Conservation (phyloP, 2,113 vertebrate genomes). For the Petromus typicus region DNA sequence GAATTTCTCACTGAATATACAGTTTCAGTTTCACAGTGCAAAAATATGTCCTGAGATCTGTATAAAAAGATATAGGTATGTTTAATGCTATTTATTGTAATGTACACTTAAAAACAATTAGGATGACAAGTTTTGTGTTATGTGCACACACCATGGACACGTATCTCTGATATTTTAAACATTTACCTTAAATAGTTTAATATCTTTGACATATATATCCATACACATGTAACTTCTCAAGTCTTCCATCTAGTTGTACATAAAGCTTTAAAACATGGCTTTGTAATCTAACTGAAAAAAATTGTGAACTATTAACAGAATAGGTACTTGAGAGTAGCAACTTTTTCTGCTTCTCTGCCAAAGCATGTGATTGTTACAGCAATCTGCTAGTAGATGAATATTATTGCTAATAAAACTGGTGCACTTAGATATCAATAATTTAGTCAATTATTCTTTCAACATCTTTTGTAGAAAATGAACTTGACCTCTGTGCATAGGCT, state of each 20-base stretch:
- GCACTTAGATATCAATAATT: conserved; percentile 53
- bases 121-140: background rate
- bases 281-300: background rate
- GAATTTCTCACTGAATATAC: background rate
- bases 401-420: conserved; percentile 21
- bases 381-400: conserved; percentile 21
- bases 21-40: background rate
- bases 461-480: conserved; percentile 49
- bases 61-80: background rate
- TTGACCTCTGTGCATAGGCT: conserved; percentile 54
- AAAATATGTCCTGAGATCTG: background rate
- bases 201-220: background rate
- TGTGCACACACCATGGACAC: background rate
- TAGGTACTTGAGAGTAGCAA: background rate
- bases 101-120: background rate
- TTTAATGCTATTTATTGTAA: background rate
- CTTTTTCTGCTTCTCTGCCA: conserved; percentile 19
- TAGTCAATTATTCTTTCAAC: conserved; percentile 55
- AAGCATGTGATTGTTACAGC: conserved; percentile 23
- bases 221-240: background rate
- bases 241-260: background rate
- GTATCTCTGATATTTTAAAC: background rate
- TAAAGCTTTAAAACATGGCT: background rate
- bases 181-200: background rate
- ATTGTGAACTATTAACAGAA: background rate